Base-by-base conservation (phyloP, 2,113 vertebrate species). In the Prochilodus magdalenae region DNA sequence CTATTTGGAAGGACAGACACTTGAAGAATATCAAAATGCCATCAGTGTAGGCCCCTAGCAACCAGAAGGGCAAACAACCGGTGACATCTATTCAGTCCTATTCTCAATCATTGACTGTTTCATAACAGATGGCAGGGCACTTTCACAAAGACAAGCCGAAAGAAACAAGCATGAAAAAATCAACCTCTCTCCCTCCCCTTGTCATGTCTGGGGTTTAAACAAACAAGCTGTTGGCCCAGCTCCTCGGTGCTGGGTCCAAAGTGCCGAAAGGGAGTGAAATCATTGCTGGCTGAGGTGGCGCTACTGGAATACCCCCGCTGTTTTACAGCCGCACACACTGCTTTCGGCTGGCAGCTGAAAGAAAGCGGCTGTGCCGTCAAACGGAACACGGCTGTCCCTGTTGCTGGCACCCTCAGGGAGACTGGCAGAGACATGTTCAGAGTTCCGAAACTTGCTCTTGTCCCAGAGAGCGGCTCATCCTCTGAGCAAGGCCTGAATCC, bases 241-340 rank as follows among this genome's bases (percentile, higher is more conserved):
- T 62, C 69, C 70, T 83, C 40, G 66, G 67, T 29, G 65, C n/a
- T 73, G 44, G 55, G 51, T 70, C 57, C 26, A 51, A 67, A 79
- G 66, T 73, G 59, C 71, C 36, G 78, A 75, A 53, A 70, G 47
- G 44, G 67, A 71, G 60, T 82, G 77, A 73, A 73, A 40, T 84
- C 70, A 80, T 24, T 65, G 55, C 80, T 84, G 82, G 79, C 63
- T 6, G 77, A 51, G 44, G 63, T 66, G 40, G 40, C 49, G 57
- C 75, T 73, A 69, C 84, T 81, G 75, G 81, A 82, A 81, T 81
- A 72, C 65, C 77, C 83, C 29, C 26, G 73, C 77, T 85, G 82
- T 80, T 85, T 80, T 74, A 79, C 62, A 76, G 59, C 36, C 10
- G 27, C 71, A 71, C 5, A 26, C 72, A 73, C 49, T n/a, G 63